Percentiles rank a stretch among this genome's conserved stretches.
These are phyloP conservation scores for Astyanax mexicanus DNA, from an alignment of 2,797 vertebrate genomes.

Conservation along the genomic window DNA sequence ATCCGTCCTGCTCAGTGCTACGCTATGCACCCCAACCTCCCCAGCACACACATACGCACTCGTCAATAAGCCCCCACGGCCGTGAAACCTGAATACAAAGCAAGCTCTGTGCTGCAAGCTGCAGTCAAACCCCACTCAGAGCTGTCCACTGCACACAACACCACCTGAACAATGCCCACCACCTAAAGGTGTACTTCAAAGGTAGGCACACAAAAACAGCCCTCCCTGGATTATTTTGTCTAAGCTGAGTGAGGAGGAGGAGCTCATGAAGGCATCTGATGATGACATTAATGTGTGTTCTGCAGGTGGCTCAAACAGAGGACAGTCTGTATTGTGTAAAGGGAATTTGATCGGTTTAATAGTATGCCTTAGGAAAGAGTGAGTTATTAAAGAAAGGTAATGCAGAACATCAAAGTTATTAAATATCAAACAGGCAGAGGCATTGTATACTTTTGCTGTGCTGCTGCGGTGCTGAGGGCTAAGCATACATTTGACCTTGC, in stretches of 20 bases:
- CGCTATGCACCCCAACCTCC: conserved; percentile 19
- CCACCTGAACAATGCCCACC: background rate
- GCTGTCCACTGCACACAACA: conserved; percentile 23
- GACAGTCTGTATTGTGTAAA: conserved; percentile 3
- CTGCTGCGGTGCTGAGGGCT: background rate
- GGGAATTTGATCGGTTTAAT: conserved; percentile 12
- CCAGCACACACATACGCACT: background rate
- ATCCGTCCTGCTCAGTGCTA: conserved; percentile 15
- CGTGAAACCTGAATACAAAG: conserved; percentile 33
- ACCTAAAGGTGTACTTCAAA: conserved; percentile 31
- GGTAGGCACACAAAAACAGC: conserved; percentile 20
- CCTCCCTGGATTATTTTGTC: background rate
- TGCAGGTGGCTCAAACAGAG: conserved; percentile 18
- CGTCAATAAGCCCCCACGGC: conserved; percentile 19
- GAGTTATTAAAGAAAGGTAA: conserved; percentile 17
- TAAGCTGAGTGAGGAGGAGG: background rate
- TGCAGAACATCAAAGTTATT: conserved; percentile 12
- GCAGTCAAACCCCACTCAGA: conserved; percentile 27
- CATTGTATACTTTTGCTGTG: background rate
- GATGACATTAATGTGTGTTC: background rate
- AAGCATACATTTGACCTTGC: background rate
- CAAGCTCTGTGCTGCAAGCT: conserved; percentile 25
- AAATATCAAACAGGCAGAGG: conserved; percentile 8
- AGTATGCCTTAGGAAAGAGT: conserved; percentile 3
- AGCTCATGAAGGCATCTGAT: background rate